These are phyloP conservation scores for Pangasius krempfi DNA, from an alignment of 2,797 vertebrate genomes.

Conservation along the genomic window DNA sequence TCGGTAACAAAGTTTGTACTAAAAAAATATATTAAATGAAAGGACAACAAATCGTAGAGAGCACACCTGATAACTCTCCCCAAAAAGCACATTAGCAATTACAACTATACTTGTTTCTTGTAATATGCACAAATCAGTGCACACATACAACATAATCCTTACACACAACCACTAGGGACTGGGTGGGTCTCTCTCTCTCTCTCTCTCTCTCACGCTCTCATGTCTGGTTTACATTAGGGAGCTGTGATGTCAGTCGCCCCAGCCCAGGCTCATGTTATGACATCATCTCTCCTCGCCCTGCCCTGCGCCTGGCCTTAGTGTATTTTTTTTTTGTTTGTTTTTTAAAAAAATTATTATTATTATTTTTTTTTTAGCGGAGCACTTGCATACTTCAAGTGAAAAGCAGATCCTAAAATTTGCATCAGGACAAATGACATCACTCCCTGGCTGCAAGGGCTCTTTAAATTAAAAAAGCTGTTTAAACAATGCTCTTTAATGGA, in stretches of 20 bases:
- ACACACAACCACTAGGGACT: background rate
- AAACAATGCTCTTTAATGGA: background rate
- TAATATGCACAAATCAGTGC: conserved; percentile 5
- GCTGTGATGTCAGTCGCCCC: conserved; percentile 51
- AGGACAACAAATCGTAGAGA: background rate
- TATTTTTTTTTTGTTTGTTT: background rate
- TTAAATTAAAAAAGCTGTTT: background rate
- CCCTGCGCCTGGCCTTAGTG: conserved; percentile 19
- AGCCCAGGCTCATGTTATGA: conserved; percentile 41
- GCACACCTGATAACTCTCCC: background rate
- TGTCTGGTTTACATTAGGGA: conserved; percentile 50
- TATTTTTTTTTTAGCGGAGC: background rate
- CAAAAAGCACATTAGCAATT: background rate
- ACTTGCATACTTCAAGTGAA: background rate
- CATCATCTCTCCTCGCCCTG: conserved; percentile 43
- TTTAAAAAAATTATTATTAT: background rate
- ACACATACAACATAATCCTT: conserved; percentile 1
- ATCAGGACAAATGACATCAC: conserved; percentile 12
- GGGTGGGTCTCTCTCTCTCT: conserved; percentile 18
- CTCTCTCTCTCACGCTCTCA: background rate
- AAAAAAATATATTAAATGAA: background rate
- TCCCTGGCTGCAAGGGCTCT: too few species aligned
- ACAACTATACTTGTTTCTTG: background rate
- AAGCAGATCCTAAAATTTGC: background rate
- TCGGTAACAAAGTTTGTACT: too few species aligned